Conservation (phyloP, 2,888 invertebrate species). For the Punctoribates punctum region DNA sequence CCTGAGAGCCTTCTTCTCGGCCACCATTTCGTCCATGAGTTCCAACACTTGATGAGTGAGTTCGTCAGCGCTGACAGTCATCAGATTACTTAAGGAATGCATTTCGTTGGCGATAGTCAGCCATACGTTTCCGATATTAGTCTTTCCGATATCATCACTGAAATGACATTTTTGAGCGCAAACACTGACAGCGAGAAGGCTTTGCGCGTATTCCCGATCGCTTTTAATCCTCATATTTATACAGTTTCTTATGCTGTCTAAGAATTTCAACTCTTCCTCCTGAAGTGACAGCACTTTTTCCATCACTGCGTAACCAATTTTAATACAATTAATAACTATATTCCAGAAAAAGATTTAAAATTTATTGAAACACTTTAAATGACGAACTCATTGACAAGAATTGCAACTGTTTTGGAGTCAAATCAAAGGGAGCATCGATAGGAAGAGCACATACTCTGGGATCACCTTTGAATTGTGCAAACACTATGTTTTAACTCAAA, state of each 20-base stretch:
- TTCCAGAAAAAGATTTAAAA: no score
- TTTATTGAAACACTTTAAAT: no score
- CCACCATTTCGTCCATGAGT: slow-evolving; percentile 71
- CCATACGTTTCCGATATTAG: slow-evolving; percentile 3
- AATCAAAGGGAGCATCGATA: no score
- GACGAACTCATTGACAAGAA: no score
- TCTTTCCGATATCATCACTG: neutral
- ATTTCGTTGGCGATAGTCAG: slow-evolving; percentile 11
- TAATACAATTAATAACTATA: neutral
- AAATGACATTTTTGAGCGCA: slow-evolving; percentile 1
- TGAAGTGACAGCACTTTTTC: slow-evolving; percentile 51
- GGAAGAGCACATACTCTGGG: no score
- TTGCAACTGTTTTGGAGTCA: no score
- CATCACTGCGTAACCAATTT: neutral
- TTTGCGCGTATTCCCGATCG: slow-evolving; percentile 84
- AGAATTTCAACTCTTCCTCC: slow-evolving; percentile 69
- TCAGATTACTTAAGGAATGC: slow-evolving; percentile 65
- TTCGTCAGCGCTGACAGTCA: slow-evolving; percentile 78
- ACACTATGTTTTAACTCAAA: no score
- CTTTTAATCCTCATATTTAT: slow-evolving; percentile 81
- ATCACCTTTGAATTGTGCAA: no score
- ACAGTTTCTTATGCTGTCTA: slow-evolving; percentile 86
- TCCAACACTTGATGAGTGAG: slow-evolving; percentile 77
- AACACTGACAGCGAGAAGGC: slow-evolving; percentile 61
- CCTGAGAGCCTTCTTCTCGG: slow-evolving; percentile 79